Conservation (phyloP, 2,888 invertebrate species). For the Meandrusa payeni region DNA sequence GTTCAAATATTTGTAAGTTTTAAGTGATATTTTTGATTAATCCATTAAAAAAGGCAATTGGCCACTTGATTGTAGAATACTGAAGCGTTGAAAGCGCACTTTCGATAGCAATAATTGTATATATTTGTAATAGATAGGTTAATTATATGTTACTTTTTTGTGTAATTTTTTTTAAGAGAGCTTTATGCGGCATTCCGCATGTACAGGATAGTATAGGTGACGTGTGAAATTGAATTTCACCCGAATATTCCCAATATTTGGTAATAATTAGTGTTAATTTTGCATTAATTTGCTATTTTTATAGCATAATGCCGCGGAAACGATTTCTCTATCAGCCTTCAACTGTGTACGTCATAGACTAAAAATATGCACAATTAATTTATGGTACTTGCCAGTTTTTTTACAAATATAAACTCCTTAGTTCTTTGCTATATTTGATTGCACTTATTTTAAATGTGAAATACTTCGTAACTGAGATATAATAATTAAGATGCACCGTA, state of each 20-base stretch:
- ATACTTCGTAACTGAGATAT: slow-evolving; percentile 7
- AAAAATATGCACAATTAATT: slow-evolving; percentile 14
- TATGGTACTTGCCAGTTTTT: not conserved
- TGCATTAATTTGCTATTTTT: slow-evolving; percentile 10
- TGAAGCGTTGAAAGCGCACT: slow-evolving; percentile 74
- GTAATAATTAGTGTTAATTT: slow-evolving; percentile 33
- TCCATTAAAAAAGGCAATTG: slow-evolving; percentile 60
- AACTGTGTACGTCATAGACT: not conserved
- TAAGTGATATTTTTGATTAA: slow-evolving; percentile 20
- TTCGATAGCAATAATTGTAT: slow-evolving; percentile 78
- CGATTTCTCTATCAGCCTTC: not conserved
- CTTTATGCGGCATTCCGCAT: slow-evolving; percentile 70
- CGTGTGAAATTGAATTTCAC: slow-evolving; percentile 76
- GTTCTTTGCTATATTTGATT: slow-evolving; percentile 4
- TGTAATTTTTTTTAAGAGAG: slow-evolving; percentile 77
- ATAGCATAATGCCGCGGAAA: not conserved
- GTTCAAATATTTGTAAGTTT: slow-evolving; percentile 47
- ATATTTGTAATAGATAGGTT: slow-evolving; percentile 72
- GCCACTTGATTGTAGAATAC: slow-evolving; percentile 53
- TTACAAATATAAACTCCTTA: not conserved
- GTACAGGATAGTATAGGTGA: slow-evolving; percentile 58
- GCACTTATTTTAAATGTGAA: slow-evolving; percentile 17
- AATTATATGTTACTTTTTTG: slow-evolving; percentile 73
- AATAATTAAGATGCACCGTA: slow-evolving; percentile 21
- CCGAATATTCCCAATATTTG: slow-evolving; percentile 49